Conservation (phyloP, 2,797 vertebrate genomes). For the Bradypus variegatus region DNA sequence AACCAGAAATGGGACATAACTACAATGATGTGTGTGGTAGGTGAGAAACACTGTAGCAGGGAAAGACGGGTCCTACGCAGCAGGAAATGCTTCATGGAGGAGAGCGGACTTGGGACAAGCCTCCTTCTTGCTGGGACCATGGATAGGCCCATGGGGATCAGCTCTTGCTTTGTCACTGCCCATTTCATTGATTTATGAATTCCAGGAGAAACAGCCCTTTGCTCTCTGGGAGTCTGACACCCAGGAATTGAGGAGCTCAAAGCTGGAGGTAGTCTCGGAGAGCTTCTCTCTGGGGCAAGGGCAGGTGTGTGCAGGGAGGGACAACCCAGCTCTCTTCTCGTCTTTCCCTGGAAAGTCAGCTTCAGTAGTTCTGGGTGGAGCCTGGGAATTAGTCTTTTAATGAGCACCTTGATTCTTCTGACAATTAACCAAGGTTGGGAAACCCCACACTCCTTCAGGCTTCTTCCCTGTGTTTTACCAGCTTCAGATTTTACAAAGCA, state of each 20-base stretch:
- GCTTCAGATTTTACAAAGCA: too few relatives aligned
- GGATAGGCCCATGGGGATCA: not conserved
- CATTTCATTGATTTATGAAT: not conserved
- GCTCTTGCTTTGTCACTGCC: accelerated
- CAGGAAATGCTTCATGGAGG: not conserved
- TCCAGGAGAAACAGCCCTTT: not conserved
- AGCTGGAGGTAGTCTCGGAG: not conserved
- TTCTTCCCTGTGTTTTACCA: not conserved
- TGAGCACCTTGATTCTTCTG: not conserved
- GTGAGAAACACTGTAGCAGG: not conserved
- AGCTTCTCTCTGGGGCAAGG: not conserved
- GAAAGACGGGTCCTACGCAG: too few relatives aligned
- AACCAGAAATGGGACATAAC: not conserved
- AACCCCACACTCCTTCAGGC: not conserved
- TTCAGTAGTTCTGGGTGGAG: not conserved
- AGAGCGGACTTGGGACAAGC: accelerated
- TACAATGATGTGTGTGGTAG: not conserved
- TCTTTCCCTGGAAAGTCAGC: not conserved
- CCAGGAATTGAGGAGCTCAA: not conserved
- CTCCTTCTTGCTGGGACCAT: too few relatives aligned
- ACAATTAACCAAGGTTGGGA: not conserved
- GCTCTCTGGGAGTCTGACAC: not conserved
- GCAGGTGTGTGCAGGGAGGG: not conserved
- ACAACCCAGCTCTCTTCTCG: not conserved
- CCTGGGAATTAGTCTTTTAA: not conserved